Base-by-base conservation (phyloP, 2,888 invertebrate species). In the Lamproptera curius region DNA sequence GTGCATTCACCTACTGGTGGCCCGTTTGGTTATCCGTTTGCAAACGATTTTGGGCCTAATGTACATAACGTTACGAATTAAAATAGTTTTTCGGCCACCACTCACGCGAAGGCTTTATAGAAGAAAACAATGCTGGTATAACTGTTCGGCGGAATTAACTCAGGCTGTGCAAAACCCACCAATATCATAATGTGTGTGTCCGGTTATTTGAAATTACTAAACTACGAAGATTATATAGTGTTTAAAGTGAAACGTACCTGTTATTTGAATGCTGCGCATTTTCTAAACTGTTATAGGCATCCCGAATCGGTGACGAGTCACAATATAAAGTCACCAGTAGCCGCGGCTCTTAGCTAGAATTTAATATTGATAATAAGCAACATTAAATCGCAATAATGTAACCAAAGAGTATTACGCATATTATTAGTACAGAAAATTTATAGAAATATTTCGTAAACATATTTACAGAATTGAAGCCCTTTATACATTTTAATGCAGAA, bases 311-410 rank as follows among this genome's bases (percentile, higher is more conserved):
- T 39, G 38, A 39, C 15, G 16, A 34, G 23, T 16, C 34, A 33
- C 11, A 33, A 33, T 28, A 39, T 16, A n/a, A n/a, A 35, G 47
- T 47, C 47, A 47, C 42, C 47, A 47, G 47, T 47, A 41, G 33
- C 46, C 26, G 26, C 35, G 35, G 35, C 15, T 36, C 14, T 17
- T 46, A 41, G 38, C 16, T 46, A 46, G 46, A 36, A 14, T 45
- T 33, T 28, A 40, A 46, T 45, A 38, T 43, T 43, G 3, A 14
- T 16, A 38, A 33, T 35, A 40, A 16, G 2, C 10, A 16, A 35
- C 13, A 39, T 14, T 38, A 46, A 13, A 40, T 36, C 16, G 34
- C 14, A 40, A 16, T 36, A 36, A 17, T 36, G 10, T 28, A 34
- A 31, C 16, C 28, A 28, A 6, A 28, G 14, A 36, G 20, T 36